Conservation (phyloP, 1,140 invertebrate genomes). For the Rhagoletis pomonella region DNA sequence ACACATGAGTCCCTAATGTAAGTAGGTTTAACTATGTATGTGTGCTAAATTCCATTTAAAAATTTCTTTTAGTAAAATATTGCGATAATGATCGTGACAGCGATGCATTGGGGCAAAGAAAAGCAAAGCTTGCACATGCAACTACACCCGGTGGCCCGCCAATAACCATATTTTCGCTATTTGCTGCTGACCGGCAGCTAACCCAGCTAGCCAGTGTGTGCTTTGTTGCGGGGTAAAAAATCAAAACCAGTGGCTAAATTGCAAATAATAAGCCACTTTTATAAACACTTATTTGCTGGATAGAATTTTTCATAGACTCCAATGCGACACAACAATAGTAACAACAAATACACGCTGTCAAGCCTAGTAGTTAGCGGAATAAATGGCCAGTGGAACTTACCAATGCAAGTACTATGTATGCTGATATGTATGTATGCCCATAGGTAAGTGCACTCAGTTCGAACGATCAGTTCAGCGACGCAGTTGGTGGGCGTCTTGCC, state of each 20-base stretch:
- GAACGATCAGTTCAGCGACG: constrained; percentile 33
- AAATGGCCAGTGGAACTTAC: constrained; percentile 33
- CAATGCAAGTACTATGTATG: background rate
- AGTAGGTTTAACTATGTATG: constrained; percentile 54
- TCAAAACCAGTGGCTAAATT: constrained; percentile 74
- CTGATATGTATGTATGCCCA: too few relatives aligned
- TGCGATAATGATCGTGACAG: constrained; percentile 74
- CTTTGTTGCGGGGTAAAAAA: constrained; percentile 59
- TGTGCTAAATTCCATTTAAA: constrained; percentile 38
- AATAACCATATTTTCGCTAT: background rate
- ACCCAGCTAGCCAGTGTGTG: background rate
- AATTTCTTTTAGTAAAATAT: constrained; percentile 60
- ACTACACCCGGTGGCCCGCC: background rate
- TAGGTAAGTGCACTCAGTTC: background rate
- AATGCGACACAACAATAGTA: background rate
- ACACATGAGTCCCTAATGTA: too few relatives aligned
- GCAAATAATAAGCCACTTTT: constrained; percentile 73
- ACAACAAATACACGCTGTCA: background rate
- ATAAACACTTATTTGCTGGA: constrained; percentile 59
- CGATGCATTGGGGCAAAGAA: constrained; percentile 53
- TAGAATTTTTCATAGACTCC: constrained; percentile 20
- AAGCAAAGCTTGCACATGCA: background rate
- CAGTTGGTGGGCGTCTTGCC: constrained; percentile 56
- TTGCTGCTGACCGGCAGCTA: background rate
- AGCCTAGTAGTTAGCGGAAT: background rate